Evolutionary conservation across 2,113 vertebrate genomes (phyloP), one percentile per base, ranked within the genome.

Genomic region (Proterorhinus semilunaris): DNA sequence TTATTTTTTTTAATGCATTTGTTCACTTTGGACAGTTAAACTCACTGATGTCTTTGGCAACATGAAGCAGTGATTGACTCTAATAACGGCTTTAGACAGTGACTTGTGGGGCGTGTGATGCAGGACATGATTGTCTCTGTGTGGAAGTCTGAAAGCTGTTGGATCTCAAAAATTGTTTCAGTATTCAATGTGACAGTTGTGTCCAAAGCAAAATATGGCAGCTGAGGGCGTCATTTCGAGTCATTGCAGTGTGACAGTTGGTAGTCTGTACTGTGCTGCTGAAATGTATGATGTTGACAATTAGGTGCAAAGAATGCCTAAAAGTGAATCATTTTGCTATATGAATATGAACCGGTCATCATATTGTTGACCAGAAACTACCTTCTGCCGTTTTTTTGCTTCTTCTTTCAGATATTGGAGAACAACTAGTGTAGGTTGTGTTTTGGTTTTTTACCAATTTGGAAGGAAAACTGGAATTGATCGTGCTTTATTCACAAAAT

Each of bases 41-140:
- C 66, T 83, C 82, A 68, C 61, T 48, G 42, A n/a, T 7, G 27
- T 42, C 27, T 36, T n/a, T 61, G 42, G 4, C 43, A 7, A n/a
- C 15, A n/a, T 15, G 7, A 15, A 61, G 58, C 16, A 42, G 57
- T 58, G 57, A 74, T 79, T 51, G 61, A 54, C 80, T 90, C 87
- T 88, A 81, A 81, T 87, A 70, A 79, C 48, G 62, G 59, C 79
- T 90, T 87, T 87, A 82, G 79, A 87, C 89, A 87, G 48, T 44
- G 76, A 53, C 50, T 49, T 51, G 1, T 50, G 44, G 48, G 48
- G 74, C 51, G 1, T 50, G 44, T 46, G 48, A 75, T 51, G 47
- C 47, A 68, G 70, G 74, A 63, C 52, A 16, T 36, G 27, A 36
- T 68, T 17, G 55, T 59, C 69, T 80, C 72, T 65, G 69, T 81